Evolutionary conservation across 2,888 invertebrate species (phyloP).

Genomic region (Bhutanitis thaidina): DNA sequence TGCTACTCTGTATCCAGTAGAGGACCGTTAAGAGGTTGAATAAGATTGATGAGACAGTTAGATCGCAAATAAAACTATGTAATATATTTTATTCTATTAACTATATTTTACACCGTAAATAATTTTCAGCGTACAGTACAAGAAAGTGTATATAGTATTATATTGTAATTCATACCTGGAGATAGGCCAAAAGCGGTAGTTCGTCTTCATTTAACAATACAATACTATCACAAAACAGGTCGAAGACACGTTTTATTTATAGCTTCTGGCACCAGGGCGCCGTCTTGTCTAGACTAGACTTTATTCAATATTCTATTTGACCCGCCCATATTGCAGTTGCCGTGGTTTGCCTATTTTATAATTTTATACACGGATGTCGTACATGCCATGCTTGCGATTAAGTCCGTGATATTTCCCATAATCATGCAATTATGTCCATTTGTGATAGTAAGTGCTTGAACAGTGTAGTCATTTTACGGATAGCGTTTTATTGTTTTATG

Average conservation of each 20-base stretch:
- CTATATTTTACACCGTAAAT: too few relatives aligned
- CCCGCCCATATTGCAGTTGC: conserved; percentile 26
- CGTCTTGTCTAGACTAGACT: conserved; percentile 56
- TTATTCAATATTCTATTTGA: conserved; percentile 43
- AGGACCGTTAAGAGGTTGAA: too few relatives aligned
- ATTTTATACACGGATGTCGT: conserved; percentile 13
- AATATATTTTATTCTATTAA: too few relatives aligned
- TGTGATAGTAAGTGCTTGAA: conserved; percentile 9
- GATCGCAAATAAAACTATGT: too few relatives aligned
- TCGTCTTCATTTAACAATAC: conserved; percentile 31
- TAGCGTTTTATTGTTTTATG: conserved; percentile 8
- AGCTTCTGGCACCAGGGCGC: conserved; percentile 45
- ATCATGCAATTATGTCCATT: conserved; percentile 18
- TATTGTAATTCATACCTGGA: conserved; percentile 27
- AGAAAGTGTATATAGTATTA: too few relatives aligned
- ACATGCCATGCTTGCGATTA: conserved; percentile 8
- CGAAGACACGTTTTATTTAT: conserved; percentile 45
- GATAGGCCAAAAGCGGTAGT: conserved; percentile 39
- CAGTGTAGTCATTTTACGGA: conserved; percentile 1
- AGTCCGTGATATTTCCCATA: conserved; percentile 11
- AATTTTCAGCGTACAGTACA: too few relatives aligned
- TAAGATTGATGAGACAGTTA: too few relatives aligned
- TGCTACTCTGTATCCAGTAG: too few relatives aligned
- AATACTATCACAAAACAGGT: conserved; percentile 36
- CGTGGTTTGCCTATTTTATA: conserved; percentile 3